Conservation (phyloP, 2,888 invertebrate genomes). For the Melolontha melolontha region DNA sequence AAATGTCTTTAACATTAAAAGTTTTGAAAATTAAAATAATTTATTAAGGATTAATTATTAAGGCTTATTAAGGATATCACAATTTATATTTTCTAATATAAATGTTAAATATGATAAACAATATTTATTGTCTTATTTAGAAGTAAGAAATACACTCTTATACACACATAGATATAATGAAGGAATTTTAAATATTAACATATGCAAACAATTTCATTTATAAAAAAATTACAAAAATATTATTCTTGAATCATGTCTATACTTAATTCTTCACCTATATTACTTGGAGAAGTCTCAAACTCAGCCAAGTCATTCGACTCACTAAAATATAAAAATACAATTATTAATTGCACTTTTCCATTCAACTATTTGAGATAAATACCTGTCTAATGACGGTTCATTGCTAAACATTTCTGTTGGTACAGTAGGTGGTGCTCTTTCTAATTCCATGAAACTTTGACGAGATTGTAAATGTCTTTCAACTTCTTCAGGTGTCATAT, state of each 20-base stretch:
- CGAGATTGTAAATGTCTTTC: constrained; percentile 89
- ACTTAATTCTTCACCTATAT: constrained; percentile 82
- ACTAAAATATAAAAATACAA: constrained; percentile 67
- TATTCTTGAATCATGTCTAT: constrained; percentile 69
- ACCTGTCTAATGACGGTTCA: constrained; percentile 90
- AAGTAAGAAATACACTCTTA: too few relatives aligned
- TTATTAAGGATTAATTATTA: too few relatives aligned
- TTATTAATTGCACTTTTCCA: too few relatives aligned
- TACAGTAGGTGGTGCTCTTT: constrained; percentile 88
- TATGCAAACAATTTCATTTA: not conserved
- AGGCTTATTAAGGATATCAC: too few relatives aligned
- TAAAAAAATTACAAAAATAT: constrained; percentile 12
- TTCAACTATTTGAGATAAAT: constrained; percentile 11
- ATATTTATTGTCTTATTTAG: too few relatives aligned
- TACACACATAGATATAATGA: too few relatives aligned
- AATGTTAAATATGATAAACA: too few relatives aligned
- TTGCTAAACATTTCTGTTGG: constrained; percentile 96
- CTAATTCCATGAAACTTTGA: constrained; percentile 83
- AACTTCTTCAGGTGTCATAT: constrained; percentile 92
- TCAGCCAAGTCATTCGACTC: constrained; percentile 84
- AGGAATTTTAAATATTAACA: not conserved
- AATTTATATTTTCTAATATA: too few relatives aligned
- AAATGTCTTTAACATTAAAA: too few relatives aligned
- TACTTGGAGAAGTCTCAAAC: constrained; percentile 86
- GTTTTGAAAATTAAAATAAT: too few relatives aligned